Evolutionary conservation across 2,888 invertebrate species (phyloP).

Genomic region (Bruchidius siliquastri): DNA sequence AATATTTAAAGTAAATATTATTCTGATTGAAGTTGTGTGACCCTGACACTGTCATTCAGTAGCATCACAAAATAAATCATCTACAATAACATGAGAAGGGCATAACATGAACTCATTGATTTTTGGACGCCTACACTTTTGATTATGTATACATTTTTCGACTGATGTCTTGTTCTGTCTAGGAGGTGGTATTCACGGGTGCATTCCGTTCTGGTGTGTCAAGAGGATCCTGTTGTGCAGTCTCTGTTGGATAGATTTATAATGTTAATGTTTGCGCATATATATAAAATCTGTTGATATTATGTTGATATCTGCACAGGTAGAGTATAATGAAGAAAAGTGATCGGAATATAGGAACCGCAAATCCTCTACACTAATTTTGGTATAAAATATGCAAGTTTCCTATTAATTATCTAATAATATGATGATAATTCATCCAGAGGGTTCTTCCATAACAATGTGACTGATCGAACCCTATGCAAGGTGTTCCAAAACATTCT

Average conservation of each 20-base stretch:
- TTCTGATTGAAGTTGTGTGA: no score
- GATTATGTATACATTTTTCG: neutral
- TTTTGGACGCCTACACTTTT: neutral
- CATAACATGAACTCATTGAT: no score
- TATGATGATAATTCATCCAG: no score
- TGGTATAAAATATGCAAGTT: no score
- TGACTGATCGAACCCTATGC: no score
- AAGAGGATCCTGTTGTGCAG: neutral
- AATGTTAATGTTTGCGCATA: neutral
- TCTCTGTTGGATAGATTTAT: neutral
- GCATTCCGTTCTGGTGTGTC: neutral
- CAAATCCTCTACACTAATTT: neutral
- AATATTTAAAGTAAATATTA: no score
- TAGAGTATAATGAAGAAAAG: slow-evolving; percentile 16
- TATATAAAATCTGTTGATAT: neutral
- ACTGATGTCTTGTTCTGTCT: neutral
- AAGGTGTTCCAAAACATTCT: no score
- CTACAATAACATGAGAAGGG: no score
- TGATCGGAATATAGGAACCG: neutral
- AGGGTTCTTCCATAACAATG: no score
- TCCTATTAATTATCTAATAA: no score
- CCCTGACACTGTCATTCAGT: no score
- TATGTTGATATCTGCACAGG: slow-evolving; percentile 10
- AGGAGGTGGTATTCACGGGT: neutral
- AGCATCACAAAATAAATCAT: no score